A percentile compares a stretch with the other conserved stretches of the same genome.
Conservation (phyloP, 2,888 invertebrate genomes). For the Corbicula japonica region DNA sequence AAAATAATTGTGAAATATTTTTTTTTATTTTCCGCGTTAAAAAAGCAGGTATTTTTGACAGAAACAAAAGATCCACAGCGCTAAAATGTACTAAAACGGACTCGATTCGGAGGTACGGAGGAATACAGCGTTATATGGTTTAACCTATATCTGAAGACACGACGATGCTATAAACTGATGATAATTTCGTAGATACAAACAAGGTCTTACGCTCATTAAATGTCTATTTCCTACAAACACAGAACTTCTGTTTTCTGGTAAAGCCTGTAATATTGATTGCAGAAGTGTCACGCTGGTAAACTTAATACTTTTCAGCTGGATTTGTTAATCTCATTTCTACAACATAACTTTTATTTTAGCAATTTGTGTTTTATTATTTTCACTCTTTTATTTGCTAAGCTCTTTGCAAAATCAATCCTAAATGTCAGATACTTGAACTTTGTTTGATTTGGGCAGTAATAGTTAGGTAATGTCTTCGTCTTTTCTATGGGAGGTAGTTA, state of each 20-base stretch:
- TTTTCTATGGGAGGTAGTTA: background rate
- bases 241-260: background rate
- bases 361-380: background rate
- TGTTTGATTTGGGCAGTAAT: slow-evolving; percentile 6
- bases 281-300: too few species aligned
- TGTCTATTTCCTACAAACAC: background rate
- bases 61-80: too few species aligned
- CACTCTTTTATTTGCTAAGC: background rate
- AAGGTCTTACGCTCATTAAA: background rate
- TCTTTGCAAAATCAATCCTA: background rate
- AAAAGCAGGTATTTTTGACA: too few species aligned
- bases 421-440: slow-evolving; percentile 4
- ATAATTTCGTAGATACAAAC: background rate
- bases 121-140: too few species aligned
- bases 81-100: too few species aligned
- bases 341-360: slow-evolving; percentile 7
- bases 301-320: background rate
- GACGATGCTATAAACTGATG: background rate
- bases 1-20: too few species aligned
- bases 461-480: background rate
- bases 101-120: too few species aligned
- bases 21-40: too few species aligned
- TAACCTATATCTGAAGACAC: background rate
- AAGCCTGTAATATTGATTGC: too few species aligned
- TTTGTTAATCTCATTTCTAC: background rate